Evolutionary conservation across 2,113 vertebrate species (phyloP).

Genomic region (Lophura nycthemera): DNA sequence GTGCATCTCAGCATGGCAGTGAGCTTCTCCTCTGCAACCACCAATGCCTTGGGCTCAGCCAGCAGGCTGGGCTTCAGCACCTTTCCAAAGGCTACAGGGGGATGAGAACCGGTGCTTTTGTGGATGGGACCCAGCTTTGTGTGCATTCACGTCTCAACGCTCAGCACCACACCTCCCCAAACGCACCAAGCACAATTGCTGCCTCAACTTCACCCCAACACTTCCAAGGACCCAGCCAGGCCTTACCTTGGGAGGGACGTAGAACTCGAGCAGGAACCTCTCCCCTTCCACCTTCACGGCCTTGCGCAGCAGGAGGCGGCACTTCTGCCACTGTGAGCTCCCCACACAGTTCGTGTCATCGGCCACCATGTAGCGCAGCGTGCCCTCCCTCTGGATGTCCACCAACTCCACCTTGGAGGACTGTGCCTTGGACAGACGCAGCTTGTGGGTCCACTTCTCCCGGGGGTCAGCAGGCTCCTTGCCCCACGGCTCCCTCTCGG

Average conservation of each 20-base stretch:
- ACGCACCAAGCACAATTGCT: background rate
- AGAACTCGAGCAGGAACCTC: constrained; percentile 95
- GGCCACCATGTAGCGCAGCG: constrained; percentile 93
- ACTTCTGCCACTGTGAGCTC: constrained; percentile 94
- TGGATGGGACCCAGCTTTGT: background rate
- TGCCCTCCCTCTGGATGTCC: constrained; percentile 96
- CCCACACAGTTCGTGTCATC: constrained; percentile 92
- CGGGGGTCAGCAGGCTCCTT: constrained; percentile 67
- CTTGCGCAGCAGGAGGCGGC: constrained; percentile 91
- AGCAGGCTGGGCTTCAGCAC: background rate
- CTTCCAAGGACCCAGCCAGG: background rate
- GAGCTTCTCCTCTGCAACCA: background rate
- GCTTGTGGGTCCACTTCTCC: constrained; percentile 82
- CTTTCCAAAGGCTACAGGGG: background rate
- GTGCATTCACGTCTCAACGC: background rate
- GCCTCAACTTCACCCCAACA: background rate
- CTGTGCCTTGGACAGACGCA: constrained; percentile 88
- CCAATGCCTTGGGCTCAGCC: background rate
- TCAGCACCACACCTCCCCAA: background rate
- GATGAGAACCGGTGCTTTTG: background rate
- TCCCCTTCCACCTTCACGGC: constrained; percentile 86
- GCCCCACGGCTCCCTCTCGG: constrained; percentile 67
- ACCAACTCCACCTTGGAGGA: constrained; percentile 89
- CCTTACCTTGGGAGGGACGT: constrained; percentile 94
- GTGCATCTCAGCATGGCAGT: background rate